phyloP scores from a whole-genome alignment of 2,797 vertebrate species.

The Selene dorsalis region DNA sequence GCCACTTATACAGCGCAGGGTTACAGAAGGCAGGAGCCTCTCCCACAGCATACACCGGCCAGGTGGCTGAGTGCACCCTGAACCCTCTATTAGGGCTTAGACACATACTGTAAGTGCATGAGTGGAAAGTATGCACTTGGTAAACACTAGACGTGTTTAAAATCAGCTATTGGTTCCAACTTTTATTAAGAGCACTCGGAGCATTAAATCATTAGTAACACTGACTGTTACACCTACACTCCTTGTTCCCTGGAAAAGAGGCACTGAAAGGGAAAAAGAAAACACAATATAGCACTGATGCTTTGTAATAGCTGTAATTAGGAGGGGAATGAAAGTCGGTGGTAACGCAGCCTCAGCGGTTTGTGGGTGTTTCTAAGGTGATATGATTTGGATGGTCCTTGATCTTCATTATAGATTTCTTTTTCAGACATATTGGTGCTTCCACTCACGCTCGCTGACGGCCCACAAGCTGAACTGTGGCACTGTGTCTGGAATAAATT shows the following conservation, averaged over 20 bases:
- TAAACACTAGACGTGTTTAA: neutral
- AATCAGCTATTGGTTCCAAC: neutral
- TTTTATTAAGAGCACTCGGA: neutral
- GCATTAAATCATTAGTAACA: slow-evolving; percentile 5
- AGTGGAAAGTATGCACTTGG: neutral
- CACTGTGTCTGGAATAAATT: slow-evolving; percentile 63
- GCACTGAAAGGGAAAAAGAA: neutral
- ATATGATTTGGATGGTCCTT: slow-evolving; percentile 10
- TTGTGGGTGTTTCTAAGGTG: slow-evolving; percentile 11
- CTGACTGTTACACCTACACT: neutral
- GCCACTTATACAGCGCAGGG: neutral
- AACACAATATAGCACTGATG: neutral
- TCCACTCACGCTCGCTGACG: slow-evolving; percentile 7
- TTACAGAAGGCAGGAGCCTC: neutral
- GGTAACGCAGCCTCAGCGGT: neutral
- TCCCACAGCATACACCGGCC: neutral
- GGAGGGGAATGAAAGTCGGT: neutral
- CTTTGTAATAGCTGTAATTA: neutral
- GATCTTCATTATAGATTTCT: slow-evolving; percentile 6
- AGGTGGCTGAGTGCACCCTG: neutral
- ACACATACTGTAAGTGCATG: neutral
- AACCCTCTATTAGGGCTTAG: neutral
- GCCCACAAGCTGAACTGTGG: slow-evolving; percentile 24
- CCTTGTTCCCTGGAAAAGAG: neutral
- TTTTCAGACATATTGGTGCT: slow-evolving; percentile 26